phyloP scores from a whole-genome alignment of 1,140 invertebrate genomes.

The Antheraea mylitta region DNA sequence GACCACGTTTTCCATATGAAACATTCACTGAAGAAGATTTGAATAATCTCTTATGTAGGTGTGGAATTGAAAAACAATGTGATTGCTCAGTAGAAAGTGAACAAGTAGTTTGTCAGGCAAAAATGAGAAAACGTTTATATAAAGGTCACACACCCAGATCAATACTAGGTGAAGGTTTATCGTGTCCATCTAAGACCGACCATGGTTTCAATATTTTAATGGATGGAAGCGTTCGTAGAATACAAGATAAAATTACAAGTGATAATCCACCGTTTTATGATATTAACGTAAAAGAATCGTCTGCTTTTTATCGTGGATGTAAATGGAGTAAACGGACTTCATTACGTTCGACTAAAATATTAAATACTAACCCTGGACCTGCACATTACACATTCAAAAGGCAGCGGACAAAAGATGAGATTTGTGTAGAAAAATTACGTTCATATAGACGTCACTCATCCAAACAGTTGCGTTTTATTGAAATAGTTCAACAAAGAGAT shows the following conservation, averaged over 20 bases:
- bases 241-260: conserved; percentile 23
- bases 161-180: conserved; percentile 28
- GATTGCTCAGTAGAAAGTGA: conserved; percentile 38
- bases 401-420: conserved; percentile 23
- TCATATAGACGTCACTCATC: conserved; percentile 44
- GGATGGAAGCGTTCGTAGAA: conserved; percentile 32
- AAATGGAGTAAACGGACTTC: conserved; percentile 64
- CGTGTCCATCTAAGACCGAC: conserved; percentile 34
- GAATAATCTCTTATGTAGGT: conserved; percentile 50
- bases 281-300: conserved; percentile 39
- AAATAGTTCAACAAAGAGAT: conserved; percentile 52
- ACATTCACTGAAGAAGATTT: conserved; percentile 39
- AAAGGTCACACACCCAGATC: conserved; percentile 42
- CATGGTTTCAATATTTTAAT: conserved; percentile 33
- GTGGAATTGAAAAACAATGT: conserved; percentile 43
- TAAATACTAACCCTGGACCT: conserved; percentile 43
- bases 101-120: conserved; percentile 41
- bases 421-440: conserved; percentile 49
- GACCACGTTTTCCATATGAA: conserved; percentile 57
- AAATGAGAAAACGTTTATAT: conserved; percentile 41
- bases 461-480: conserved; percentile 55
- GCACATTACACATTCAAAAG: conserved; percentile 44
- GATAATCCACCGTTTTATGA: conserved; percentile 51
- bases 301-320: conserved; percentile 55
- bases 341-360: conserved; percentile 23